Evolutionary conservation across 2,888 invertebrate species (phyloP).

Genomic region (Drosophila tripunctata): DNA sequence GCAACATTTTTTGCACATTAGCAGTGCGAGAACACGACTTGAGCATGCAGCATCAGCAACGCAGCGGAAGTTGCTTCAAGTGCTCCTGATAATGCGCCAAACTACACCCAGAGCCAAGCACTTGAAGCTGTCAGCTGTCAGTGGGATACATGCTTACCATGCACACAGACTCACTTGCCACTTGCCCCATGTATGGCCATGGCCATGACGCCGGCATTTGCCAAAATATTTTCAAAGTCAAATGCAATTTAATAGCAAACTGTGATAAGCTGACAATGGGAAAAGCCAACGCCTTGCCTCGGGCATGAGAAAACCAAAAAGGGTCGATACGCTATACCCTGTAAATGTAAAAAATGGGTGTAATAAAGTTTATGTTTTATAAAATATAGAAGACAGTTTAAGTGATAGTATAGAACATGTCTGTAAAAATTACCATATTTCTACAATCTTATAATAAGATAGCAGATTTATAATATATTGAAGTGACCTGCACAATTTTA

Average conservation of each 20-base stretch:
- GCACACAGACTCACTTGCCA: constrained; percentile 8
- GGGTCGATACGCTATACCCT: constrained; percentile 6
- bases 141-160: constrained; percentile 43
- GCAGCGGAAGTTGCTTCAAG: constrained; percentile 41
- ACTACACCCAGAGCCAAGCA: constrained; percentile 29
- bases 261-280: constrained; percentile 31
- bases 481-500: too few relatives aligned
- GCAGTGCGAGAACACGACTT: constrained; percentile 56
- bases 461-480: too few relatives aligned
- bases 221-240: constrained; percentile 70
- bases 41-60: constrained; percentile 31
- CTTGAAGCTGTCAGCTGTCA: constrained; percentile 62
- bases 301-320: constrained; percentile 22
- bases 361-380: too few relatives aligned
- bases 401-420: too few relatives aligned
- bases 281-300: constrained; percentile 20
- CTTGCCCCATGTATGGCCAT: constrained; percentile 16
- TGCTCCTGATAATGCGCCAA: constrained; percentile 56
- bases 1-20: constrained; percentile 78
- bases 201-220: constrained; percentile 7
- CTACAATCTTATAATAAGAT: too few relatives aligned
- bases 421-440: too few relatives aligned
- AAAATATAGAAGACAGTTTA: too few relatives aligned
- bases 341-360: neutral
- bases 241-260: constrained; percentile 63